phyloP scores from a whole-genome alignment of 2,113 vertebrate species.

The Melanotaenia duboulayi region DNA sequence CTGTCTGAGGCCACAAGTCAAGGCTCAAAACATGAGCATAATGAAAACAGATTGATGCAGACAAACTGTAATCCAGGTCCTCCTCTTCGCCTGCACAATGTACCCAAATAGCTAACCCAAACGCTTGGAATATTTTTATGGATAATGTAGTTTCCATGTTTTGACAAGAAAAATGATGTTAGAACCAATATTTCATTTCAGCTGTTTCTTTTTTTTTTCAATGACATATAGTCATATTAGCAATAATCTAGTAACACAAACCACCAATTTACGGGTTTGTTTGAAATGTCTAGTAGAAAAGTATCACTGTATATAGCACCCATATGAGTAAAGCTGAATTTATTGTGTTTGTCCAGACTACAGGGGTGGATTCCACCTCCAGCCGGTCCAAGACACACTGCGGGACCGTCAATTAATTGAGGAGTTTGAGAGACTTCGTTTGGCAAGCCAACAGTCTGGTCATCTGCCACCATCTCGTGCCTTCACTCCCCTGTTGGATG shows the following conservation, averaged over 20 bases:
- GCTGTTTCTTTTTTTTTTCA: too few species aligned
- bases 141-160: too few species aligned
- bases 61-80: neutral
- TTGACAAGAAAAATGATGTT: too few species aligned
- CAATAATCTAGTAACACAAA: neutral
- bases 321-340: too few species aligned
- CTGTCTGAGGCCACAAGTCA: conserved; percentile 30
- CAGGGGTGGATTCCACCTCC: conserved; percentile 91
- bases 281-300: too few species aligned
- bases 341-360: conserved; percentile 82
- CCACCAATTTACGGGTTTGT: too few species aligned
- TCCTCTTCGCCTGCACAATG: too few species aligned
- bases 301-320: too few species aligned
- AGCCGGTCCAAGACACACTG: conserved; percentile 79
- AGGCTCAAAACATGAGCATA: conserved; percentile 36
- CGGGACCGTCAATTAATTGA: conserved; percentile 65
- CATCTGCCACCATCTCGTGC: conserved; percentile 73
- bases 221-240: neutral
- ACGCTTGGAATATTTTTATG: too few species aligned
- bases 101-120: too few species aligned
- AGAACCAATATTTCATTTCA: too few species aligned
- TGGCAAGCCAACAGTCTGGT: conserved; percentile 72
- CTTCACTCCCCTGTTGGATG: conserved; percentile 88
- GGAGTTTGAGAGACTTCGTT: conserved; percentile 78
- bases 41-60: neutral